phyloP scores from a whole-genome alignment of 2,888 invertebrate genomes.

The Aphidius colemani region DNA sequence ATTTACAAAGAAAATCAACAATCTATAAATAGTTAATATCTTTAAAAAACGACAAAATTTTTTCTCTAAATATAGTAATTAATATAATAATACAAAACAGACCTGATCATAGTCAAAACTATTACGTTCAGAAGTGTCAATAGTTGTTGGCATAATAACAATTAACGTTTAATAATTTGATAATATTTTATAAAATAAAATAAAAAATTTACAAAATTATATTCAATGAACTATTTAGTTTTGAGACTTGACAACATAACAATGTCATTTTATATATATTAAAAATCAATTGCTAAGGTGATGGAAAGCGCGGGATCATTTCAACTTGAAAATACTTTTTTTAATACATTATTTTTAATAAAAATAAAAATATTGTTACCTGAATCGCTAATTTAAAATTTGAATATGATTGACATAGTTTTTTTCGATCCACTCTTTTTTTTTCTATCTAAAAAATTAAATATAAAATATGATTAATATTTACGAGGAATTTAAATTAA shows the following conservation, averaged over 20 bases:
- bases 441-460: neutral
- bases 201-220: constrained; percentile 3
- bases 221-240: constrained; percentile 20
- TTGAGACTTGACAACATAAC: constrained; percentile 9
- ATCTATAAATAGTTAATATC: constrained; percentile 10
- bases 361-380: constrained; percentile 21
- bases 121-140: constrained; percentile 30
- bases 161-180: neutral
- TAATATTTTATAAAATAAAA: neutral
- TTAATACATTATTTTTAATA: neutral
- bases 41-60: neutral
- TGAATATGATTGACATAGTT: too few relatives aligned
- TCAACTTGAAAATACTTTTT: constrained; percentile 7
- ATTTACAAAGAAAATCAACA: neutral
- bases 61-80: neutral
- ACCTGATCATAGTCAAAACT: constrained; percentile 37
- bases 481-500: neutral
- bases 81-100: neutral
- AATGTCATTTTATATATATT: constrained; percentile 3
- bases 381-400: neutral
- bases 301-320: constrained; percentile 26
- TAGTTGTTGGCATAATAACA: constrained; percentile 32
- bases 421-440: too few relatives aligned
- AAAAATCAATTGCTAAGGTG: constrained; percentile 4
- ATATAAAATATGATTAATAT: neutral